Evolutionary conservation across 1,140 invertebrate genomes (phyloP).

Genomic region (Pteromalus puparum): DNA sequence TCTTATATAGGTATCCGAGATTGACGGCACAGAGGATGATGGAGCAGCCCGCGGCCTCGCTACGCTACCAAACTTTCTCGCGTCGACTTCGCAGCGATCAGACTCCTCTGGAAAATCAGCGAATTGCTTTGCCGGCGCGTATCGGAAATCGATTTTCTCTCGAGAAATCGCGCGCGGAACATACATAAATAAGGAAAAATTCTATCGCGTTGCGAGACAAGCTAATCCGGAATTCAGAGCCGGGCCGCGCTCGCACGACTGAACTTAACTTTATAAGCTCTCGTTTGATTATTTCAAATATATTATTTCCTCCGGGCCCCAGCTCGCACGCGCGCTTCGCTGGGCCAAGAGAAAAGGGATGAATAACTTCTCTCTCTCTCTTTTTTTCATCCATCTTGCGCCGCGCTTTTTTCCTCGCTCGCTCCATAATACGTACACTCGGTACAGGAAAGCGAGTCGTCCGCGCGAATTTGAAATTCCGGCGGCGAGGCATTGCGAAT

Average conservation of each 20-base stretch:
- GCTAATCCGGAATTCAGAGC: conserved; percentile 65
- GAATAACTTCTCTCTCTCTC: neutral
- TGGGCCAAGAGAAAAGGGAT: neutral
- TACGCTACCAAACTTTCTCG: neutral
- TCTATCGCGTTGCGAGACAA: neutral
- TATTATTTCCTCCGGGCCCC: conserved; percentile 11
- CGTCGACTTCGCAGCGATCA: no score
- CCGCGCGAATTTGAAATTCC: no score
- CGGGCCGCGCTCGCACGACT: conserved; percentile 61
- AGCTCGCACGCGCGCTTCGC: neutral
- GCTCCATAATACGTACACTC: no score
- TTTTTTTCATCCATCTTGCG: neutral
- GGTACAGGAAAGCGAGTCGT: no score
- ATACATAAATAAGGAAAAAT: no score
- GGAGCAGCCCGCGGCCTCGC: conserved; percentile 24
- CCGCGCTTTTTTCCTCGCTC: neutral
- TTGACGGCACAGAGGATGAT: conserved; percentile 35
- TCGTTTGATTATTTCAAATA: conserved; percentile 33
- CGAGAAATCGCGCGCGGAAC: conserved; percentile 6
- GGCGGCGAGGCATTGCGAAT: no score
- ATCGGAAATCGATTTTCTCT: neutral
- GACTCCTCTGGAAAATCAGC: no score
- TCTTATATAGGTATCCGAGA: conserved; percentile 17
- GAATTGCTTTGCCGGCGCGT: no score
- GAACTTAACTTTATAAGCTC: conserved; percentile 55